Conservation (phyloP, 2,888 invertebrate species). For the Stenotaenia linearis region DNA sequence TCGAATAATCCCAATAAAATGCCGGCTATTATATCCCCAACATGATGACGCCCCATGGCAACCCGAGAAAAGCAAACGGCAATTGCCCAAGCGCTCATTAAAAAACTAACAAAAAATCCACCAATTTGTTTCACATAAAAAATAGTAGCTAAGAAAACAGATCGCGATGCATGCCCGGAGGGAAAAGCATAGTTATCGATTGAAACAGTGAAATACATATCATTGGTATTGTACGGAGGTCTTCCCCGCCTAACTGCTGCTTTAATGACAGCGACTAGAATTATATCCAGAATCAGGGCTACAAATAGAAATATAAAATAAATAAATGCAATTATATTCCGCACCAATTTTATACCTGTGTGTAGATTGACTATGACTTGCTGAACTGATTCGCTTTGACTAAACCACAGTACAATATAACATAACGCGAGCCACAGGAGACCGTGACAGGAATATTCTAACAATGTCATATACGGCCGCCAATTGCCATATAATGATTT, state of each 20-base stretch:
- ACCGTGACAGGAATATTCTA: constrained; percentile 80
- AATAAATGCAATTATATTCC: not conserved
- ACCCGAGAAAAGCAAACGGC: constrained; percentile 73
- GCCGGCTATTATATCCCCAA: constrained; percentile 77
- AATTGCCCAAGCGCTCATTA: constrained; percentile 65
- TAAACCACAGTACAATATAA: constrained; percentile 70
- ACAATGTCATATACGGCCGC: constrained; percentile 50
- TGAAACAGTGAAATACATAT: constrained; percentile 62
- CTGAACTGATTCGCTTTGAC: constrained; percentile 62
- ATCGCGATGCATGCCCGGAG: constrained; percentile 86
- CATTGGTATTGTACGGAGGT: constrained; percentile 62
- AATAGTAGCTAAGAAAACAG: constrained; percentile 67
- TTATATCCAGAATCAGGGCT: constrained; percentile 75
- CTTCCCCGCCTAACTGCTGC: constrained; percentile 69
- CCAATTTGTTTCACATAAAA: constrained; percentile 6
- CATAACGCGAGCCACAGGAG: constrained; percentile 75
- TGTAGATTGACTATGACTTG: constrained; percentile 81
- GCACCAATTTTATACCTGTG: constrained; percentile 58
- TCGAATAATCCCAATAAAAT: constrained; percentile 64
- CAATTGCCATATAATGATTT: not conserved
- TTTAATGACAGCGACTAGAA: constrained; percentile 70
- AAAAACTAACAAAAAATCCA: constrained; percentile 13
- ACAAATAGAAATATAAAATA: constrained; percentile 46
- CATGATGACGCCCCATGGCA: constrained; percentile 75
- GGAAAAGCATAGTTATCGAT: constrained; percentile 91